Conservation (phyloP, 37 sponge, comb jelly and placozoan species). For the Ianthella basta region DNA sequence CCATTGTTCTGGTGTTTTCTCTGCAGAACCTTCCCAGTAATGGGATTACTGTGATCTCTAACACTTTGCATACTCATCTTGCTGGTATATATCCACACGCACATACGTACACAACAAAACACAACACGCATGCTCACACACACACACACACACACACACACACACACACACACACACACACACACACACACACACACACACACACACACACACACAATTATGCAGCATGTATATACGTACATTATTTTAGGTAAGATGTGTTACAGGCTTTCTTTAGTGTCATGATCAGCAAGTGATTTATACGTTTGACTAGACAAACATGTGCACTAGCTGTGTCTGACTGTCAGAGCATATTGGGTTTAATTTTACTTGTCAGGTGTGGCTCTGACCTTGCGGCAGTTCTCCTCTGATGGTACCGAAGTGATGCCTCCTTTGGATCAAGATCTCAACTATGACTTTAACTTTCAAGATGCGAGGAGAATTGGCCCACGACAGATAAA, state of each 20-base stretch:
- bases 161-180: conserved; percentile 3
- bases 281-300: no score
- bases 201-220: conserved; percentile 3
- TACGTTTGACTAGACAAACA: no score
- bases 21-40: neutral
- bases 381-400: no score
- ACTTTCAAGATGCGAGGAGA: conserved; percentile 54
- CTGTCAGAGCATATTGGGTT: no score
- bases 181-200: conserved; percentile 24
- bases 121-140: neutral
- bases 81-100: no score
- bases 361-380: no score
- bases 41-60: conserved; percentile 35
- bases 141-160: conserved; percentile 12
- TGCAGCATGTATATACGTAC: neutral
- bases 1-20: no score
- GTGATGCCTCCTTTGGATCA: conserved; percentile 53
- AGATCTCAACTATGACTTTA: conserved; percentile 70
- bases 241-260: no score
- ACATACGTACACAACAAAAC: conserved; percentile 21
- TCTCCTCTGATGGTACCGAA: neutral
- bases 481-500: conserved; percentile 32
- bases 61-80: conserved; percentile 1
- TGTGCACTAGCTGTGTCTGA: no score
- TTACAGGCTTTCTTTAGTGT: no score